A percentile compares a stretch with the other conserved stretches of the same genome.
These are phyloP conservation scores for Phylloscopus whistleri DNA, from an alignment of 2,113 vertebrate species.

Conservation along the genomic window DNA sequence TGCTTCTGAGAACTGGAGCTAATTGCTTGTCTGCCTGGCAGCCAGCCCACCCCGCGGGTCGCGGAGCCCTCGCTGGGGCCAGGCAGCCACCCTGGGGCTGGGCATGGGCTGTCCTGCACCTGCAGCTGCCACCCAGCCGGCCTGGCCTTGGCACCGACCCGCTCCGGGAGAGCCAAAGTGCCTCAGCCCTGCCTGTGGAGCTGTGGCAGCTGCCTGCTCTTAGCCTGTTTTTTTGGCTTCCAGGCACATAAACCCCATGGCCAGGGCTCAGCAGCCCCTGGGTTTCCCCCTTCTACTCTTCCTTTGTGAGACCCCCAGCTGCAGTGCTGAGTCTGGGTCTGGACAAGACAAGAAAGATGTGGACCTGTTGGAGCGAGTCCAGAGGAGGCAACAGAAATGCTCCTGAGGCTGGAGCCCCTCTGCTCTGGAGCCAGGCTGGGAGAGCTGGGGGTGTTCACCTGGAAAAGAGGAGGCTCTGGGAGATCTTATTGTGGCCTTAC, in stretches of 20 bases:
- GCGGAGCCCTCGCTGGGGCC: background rate
- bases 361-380: background rate
- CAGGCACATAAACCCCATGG: background rate
- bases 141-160: background rate
- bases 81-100: background rate
- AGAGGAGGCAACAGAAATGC: background rate
- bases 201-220: background rate
- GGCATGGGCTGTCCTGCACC: background rate
- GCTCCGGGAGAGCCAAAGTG: fast-evolving
- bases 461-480: background rate
- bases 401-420: background rate
- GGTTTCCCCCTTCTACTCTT: background rate
- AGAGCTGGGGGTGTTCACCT: background rate
- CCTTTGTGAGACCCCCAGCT: background rate
- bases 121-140: background rate
- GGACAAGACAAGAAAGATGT: background rate
- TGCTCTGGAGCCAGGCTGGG: background rate
- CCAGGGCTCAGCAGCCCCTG: fast-evolving
- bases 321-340: background rate
- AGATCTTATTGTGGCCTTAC: background rate
- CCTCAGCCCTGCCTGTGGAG: background rate
- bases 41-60: background rate
- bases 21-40: slow-evolving; percentile 42
- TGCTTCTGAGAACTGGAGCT: slow-evolving; percentile 27
- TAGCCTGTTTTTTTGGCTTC: background rate